Conservation (phyloP, 2,797 vertebrate species). For the Pampus argenteus region DNA sequence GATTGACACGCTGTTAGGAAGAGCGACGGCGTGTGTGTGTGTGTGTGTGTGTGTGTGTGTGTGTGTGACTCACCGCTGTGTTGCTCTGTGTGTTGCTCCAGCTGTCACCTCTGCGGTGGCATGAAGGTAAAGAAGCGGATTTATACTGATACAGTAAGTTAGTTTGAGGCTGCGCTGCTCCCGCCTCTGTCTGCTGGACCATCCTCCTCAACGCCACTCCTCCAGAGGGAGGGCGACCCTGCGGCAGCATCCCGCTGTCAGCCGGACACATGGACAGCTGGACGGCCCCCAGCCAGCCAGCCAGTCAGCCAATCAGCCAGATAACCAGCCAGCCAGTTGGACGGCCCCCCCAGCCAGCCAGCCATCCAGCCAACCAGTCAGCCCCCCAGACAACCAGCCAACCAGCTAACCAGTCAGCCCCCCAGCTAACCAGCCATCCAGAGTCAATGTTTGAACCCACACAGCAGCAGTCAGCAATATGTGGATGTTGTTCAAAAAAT, state of each 20-base stretch:
- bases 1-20: background rate
- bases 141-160: conserved; percentile 19
- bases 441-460: background rate
- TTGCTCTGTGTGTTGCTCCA: conserved; percentile 22
- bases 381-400: no score
- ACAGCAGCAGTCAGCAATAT: background rate
- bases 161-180: conserved; percentile 57
- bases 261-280: no score
- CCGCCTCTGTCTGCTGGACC: conserved; percentile 75
- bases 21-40: no score
- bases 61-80: conserved; percentile 58
- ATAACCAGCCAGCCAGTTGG: no score
- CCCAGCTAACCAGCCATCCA: background rate
- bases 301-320: no score
- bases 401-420: no score
- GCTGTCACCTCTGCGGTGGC: conserved; percentile 31
- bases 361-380: no score
- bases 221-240: conserved; percentile 77
- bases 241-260: conserved; percentile 19
- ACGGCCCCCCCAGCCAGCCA: no score
- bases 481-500: background rate
- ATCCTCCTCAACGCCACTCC: conserved; percentile 82
- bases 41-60: no score
- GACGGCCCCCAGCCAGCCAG: no score
- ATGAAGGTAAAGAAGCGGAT: conserved; percentile 53